phyloP scores from a whole-genome alignment of 1,140 invertebrate genomes.

The Saccostrea echinata region DNA sequence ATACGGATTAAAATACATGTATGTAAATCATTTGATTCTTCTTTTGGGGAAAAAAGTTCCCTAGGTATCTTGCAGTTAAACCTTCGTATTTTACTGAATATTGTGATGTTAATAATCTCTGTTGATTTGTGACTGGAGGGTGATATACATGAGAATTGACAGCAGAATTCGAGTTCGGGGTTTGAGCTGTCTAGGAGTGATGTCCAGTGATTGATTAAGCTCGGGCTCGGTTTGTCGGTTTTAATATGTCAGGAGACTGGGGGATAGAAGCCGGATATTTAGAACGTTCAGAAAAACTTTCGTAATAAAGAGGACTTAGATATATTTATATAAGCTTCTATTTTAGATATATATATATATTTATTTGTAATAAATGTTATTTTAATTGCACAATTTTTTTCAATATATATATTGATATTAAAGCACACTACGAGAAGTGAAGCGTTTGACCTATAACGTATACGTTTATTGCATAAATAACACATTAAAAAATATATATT shows the following conservation, averaged over 20 bases:
- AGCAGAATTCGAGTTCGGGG: slow-evolving; percentile 18
- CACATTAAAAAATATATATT: background rate
- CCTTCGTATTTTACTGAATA: background rate
- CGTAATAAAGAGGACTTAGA: background rate
- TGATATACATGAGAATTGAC: slow-evolving; percentile 1
- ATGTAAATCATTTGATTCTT: too few relatives aligned
- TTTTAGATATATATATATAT: too few relatives aligned
- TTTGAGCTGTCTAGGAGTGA: background rate
- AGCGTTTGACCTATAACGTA: background rate
- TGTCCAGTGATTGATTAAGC: slow-evolving; percentile 6
- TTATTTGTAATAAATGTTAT: too few relatives aligned
- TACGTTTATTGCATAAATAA: background rate
- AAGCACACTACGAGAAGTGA: too few relatives aligned
- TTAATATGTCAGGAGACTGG: background rate
- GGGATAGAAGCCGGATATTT: background rate
- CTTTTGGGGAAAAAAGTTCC: too few relatives aligned
- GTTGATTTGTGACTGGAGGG: background rate
- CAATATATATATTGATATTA: too few relatives aligned
- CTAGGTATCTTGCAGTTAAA: too few relatives aligned
- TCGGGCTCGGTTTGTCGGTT: background rate
- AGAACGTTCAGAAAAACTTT: background rate
- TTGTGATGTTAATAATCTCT: background rate
- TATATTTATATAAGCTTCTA: background rate
- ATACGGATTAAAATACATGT: too few relatives aligned
- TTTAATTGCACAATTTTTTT: too few relatives aligned